phyloP scores from a whole-genome alignment of 2,888 invertebrate species.

The Gonocerus acuteangulatus region DNA sequence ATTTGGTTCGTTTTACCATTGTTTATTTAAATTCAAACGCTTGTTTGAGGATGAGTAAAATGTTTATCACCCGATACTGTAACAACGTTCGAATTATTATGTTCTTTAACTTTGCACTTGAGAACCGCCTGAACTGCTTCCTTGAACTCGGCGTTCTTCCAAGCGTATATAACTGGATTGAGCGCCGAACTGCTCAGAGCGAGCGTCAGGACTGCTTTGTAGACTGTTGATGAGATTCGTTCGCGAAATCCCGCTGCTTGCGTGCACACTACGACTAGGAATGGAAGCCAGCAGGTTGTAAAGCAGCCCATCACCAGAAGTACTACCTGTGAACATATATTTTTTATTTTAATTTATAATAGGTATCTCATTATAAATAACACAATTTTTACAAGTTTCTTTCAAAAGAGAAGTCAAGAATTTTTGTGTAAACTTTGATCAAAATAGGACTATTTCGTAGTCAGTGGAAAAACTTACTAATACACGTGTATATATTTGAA shows the following conservation, averaged over 20 bases:
- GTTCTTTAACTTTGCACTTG: slow-evolving; percentile 25
- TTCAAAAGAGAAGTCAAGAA: too few species aligned
- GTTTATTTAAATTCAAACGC: slow-evolving; percentile 3
- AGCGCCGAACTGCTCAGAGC: slow-evolving; percentile 73
- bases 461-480: too few species aligned
- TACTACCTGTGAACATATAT: slow-evolving; percentile 56
- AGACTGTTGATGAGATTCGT: slow-evolving; percentile 44
- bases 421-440: too few species aligned
- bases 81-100: slow-evolving; percentile 13
- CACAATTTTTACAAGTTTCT: too few species aligned
- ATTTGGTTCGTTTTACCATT: too few species aligned
- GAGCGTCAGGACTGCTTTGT: slow-evolving; percentile 59
- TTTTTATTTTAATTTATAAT: too few species aligned
- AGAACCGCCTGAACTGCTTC: slow-evolving; percentile 51
- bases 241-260: slow-evolving; percentile 47
- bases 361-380: too few species aligned
- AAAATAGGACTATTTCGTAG: too few species aligned
- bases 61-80: slow-evolving; percentile 16
- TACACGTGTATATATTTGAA: too few species aligned
- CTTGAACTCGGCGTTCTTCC: slow-evolving; percentile 74
- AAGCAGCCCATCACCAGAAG: slow-evolving; percentile 70
- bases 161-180: slow-evolving; percentile 76
- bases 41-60: slow-evolving; percentile 9
- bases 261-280: slow-evolving; percentile 55
- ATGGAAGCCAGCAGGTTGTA: slow-evolving; percentile 74